Evolutionary conservation across 2,113 vertebrate genomes (phyloP), one percentile per base, ranked within the genome.

Genomic region (Cyphomyrus plagiostoma): DNA sequence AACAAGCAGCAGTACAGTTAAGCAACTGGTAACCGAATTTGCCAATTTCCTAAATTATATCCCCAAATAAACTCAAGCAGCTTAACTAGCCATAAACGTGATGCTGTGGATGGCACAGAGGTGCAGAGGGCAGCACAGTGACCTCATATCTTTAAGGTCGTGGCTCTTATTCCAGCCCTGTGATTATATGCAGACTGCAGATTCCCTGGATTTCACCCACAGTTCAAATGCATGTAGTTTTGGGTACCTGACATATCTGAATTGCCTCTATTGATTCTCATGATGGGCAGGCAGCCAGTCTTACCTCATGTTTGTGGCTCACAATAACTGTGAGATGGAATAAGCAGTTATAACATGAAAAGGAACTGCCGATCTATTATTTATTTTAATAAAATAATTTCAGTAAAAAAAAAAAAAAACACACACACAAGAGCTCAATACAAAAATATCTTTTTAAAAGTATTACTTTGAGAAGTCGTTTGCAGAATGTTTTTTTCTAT

Each of bases 391-490:
- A 77, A 89, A 56, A 82, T 83, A 23, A 19, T n/a, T 84, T 84
- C 5, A 48, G n/a, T 46, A 30, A 58, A 83, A 84, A 3, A 89
- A 53, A 35, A 83, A 82, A 49, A 2, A 80, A 4, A 46, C 45
- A 48, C 48, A 86, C 8, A 48, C 49, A 52, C 50, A 11, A 17
- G 5, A 87, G 85, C n/a, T 50, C 13, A 11, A 23, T 90, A 90
- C 89, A 90, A 87, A 90, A 87, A 90, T 77, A 87, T 89, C 21
- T 88, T 8, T 74, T 13, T 49, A 49, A 30, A 30, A 49, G 5
- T 52, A 21, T 10, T 23, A 88, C 17, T 74, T 52, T 84, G 39
- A 84, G 21, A 84, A 45, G 17, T 45, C 4, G 7, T 84, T 48
- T 23, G 82, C 42, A 83, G 17, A 42, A 83, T 83, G 39, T 3